These are phyloP conservation scores for Hapalemur alaotrensis DNA, from an alignment of 2,797 vertebrate genomes.

Conservation along the genomic window DNA sequence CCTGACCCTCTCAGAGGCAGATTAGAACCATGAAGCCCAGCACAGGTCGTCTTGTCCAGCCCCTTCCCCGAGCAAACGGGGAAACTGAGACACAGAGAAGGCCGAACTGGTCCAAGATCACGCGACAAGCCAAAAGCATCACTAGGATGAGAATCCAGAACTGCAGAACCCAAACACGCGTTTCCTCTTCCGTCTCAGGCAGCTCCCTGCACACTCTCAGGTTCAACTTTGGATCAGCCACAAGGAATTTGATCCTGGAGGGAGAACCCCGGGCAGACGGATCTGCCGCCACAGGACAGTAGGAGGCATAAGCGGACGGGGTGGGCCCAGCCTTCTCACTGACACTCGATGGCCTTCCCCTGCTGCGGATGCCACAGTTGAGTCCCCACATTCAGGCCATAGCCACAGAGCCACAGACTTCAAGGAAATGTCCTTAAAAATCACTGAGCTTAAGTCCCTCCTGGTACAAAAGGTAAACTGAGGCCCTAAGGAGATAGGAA, in stretches of 20 bases:
- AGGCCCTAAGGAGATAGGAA: background rate
- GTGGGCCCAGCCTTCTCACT: too few relatives aligned
- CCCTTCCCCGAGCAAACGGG: background rate
- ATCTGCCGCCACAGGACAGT: rapidly evolving
- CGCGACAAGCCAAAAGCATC: background rate
- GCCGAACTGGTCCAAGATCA: background rate
- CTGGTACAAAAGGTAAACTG: background rate
- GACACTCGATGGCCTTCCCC: background rate
- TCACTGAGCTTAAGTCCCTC: background rate
- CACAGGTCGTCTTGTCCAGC: too few relatives aligned
- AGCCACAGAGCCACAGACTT: background rate
- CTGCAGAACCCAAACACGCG: rapidly evolving
- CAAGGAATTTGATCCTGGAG: background rate
- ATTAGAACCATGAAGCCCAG: rapidly evolving
- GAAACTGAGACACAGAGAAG: background rate
- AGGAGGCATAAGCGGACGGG: background rate
- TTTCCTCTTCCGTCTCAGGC: background rate
- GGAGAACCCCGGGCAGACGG: rapidly evolving
- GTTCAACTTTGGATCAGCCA: background rate
- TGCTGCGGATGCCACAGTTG: background rate
- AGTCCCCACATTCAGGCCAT: background rate
- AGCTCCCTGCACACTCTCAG: too few relatives aligned
- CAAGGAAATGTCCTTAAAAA: background rate
- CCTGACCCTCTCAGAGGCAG: background rate
- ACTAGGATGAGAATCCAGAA: background rate